Evolutionary conservation across 2,888 invertebrate species (phyloP).

Genomic region (Orthonevra nobilis): DNA sequence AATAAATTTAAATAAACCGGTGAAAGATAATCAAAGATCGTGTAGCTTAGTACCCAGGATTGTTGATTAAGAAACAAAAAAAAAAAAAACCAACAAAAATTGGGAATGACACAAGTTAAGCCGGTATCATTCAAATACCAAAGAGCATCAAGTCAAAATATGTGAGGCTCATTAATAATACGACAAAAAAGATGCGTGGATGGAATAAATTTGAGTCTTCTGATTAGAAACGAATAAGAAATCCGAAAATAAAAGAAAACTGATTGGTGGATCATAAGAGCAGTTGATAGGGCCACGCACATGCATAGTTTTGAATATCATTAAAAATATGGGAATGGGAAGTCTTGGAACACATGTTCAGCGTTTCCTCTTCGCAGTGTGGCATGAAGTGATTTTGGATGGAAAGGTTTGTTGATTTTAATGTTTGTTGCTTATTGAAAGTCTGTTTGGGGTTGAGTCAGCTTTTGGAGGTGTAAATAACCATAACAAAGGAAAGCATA

Average conservation of each 20-base stretch:
- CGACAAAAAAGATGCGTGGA: neutral
- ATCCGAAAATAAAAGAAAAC: neutral
- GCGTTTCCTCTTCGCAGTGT: neutral
- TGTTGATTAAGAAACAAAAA: neutral
- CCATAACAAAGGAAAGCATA: neutral
- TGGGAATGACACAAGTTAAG: neutral
- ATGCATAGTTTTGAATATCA: neutral
- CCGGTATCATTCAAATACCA: neutral
- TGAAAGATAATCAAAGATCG: neutral
- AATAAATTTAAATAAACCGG: neutral
- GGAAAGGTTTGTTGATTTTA: neutral
- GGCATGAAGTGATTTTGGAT: neutral
- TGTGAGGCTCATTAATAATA: neutral
- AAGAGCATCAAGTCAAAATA: neutral
- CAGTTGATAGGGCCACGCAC: neutral
- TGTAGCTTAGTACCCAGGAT: neutral
- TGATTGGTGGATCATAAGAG: neutral
- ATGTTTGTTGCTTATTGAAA: neutral
- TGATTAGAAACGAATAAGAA: neutral
- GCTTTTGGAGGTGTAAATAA: neutral
- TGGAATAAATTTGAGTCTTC: neutral
- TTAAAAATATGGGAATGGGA: neutral
- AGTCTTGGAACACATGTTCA: neutral
- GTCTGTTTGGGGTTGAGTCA: neutral
- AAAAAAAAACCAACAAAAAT: neutral